Conservation (phyloP, 1,140 invertebrate species). For the Homarus americanus region DNA sequence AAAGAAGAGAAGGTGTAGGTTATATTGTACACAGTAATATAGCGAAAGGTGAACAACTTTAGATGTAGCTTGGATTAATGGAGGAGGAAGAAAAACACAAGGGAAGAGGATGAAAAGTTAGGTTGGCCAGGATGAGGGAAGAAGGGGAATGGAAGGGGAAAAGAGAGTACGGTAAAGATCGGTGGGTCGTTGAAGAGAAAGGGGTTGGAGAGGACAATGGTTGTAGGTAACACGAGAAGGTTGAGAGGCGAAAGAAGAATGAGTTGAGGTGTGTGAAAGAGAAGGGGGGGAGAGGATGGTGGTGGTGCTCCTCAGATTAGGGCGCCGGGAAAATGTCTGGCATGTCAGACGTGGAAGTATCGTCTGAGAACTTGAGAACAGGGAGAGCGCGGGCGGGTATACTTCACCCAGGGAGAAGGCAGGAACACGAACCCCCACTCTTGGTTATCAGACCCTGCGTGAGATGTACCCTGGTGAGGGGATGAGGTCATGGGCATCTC, state of each 20-base stretch:
- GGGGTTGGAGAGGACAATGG: background rate
- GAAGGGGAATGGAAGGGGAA: background rate
- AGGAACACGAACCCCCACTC: too few relatives aligned
- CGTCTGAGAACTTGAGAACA: background rate
- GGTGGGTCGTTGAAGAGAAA: background rate
- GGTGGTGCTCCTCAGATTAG: too few relatives aligned
- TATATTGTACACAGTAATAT: too few relatives aligned
- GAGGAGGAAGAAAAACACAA: background rate
- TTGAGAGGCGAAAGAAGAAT: background rate
- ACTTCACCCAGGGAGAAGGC: too few relatives aligned
- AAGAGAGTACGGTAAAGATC: too few relatives aligned
- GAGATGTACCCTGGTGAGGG: too few relatives aligned
- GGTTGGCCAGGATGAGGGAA: background rate
- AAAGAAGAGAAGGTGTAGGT: too few relatives aligned
- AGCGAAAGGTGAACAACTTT: background rate
- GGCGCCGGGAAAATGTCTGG: background rate
- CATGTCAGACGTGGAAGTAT: background rate
- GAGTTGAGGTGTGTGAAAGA: background rate
- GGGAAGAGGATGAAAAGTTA: background rate
- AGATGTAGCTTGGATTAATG: background rate
- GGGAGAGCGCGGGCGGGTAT: too few relatives aligned
- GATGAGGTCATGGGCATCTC: too few relatives aligned
- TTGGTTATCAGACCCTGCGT: too few relatives aligned
- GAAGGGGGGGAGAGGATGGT: background rate
- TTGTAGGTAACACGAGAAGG: background rate